phyloP scores from a whole-genome alignment of 2,888 invertebrate species.

The Diadegma fenestrale region DNA sequence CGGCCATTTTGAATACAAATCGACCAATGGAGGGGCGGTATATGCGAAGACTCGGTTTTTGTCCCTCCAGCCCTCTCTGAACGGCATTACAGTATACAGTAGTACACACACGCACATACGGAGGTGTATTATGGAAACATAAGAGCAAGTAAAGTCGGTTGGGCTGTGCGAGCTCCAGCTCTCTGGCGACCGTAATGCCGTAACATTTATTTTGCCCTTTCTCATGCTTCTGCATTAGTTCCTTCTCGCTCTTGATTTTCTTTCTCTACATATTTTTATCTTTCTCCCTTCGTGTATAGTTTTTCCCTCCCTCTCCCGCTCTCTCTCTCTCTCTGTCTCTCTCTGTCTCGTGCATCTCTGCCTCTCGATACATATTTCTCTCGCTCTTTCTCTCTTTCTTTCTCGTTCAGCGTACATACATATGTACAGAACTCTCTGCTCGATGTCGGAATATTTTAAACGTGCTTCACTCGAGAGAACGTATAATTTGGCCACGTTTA shows the following conservation, averaged over 20 bases:
- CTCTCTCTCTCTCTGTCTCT: slow-evolving; percentile 42
- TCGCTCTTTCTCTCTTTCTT: slow-evolving; percentile 37
- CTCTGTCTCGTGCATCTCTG: slow-evolving; percentile 4
- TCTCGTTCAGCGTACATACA: slow-evolving; percentile 25
- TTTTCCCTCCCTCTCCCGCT: slow-evolving; percentile 35
- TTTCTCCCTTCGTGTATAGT: neutral
- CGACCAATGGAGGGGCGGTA: slow-evolving; percentile 79
- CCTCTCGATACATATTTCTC: neutral
- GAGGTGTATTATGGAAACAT: neutral
- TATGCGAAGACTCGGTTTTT: slow-evolving; percentile 34
- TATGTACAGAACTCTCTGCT: slow-evolving; percentile 57
- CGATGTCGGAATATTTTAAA: slow-evolving; percentile 83
- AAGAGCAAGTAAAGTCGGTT: slow-evolving; percentile 46
- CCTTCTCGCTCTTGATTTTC: slow-evolving; percentile 28
- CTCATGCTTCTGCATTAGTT: slow-evolving; percentile 75
- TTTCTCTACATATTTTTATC: neutral
- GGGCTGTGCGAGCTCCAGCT: slow-evolving; percentile 67
- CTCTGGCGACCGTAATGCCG: slow-evolving; percentile 81
- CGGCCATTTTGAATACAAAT: slow-evolving; percentile 85
- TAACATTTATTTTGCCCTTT: slow-evolving; percentile 84
- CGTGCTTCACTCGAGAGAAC: slow-evolving; percentile 77
- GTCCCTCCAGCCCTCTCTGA: slow-evolving; percentile 65
- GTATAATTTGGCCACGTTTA: slow-evolving; percentile 84
- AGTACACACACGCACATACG: slow-evolving; percentile 50
- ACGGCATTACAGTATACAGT: slow-evolving; percentile 53